These are phyloP conservation scores for Variabilichromis moorii DNA, from an alignment of 2,113 vertebrate species.

Conservation along the genomic window DNA sequence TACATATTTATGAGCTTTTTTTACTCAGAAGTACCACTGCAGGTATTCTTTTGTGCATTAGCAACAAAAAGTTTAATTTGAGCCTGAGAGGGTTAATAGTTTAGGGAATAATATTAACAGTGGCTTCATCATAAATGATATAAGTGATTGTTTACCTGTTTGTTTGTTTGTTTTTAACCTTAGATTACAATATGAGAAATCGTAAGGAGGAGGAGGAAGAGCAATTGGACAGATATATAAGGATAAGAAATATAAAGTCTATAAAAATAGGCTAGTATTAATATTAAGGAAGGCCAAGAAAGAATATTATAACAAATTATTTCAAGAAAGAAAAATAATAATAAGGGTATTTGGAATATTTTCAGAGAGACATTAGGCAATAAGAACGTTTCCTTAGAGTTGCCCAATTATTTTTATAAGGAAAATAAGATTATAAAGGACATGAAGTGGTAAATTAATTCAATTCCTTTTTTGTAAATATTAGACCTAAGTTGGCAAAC, in stretches of 20 bases:
- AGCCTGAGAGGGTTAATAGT: not conserved
- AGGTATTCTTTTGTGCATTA: not conserved
- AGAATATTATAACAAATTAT: not conserved
- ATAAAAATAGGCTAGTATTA: not conserved
- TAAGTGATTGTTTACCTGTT: not conserved
- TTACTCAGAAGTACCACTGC: not conserved
- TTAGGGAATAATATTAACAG: not conserved
- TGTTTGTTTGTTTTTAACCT: not conserved
- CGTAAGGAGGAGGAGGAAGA: not conserved
- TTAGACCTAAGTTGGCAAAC: fast-evolving
- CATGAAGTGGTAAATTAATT: not conserved
- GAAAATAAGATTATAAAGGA: not conserved
- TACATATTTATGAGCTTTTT: not conserved
- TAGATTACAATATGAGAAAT: not conserved
- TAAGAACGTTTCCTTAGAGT: not conserved
- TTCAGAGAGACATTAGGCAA: not conserved
- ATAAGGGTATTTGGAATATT: not conserved
- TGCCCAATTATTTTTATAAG: fast-evolving
- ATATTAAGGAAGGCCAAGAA: not conserved
- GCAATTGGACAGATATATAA: not conserved
- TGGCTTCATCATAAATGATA: not conserved
- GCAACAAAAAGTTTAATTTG: not conserved
- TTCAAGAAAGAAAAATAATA: not conserved
- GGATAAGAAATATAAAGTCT: not conserved
- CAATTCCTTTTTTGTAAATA: not conserved